A percentile compares a stretch with the other conserved stretches of the same genome.
Conservation (phyloP, 2,888 invertebrate genomes). For the Melinopterus prodromus region DNA sequence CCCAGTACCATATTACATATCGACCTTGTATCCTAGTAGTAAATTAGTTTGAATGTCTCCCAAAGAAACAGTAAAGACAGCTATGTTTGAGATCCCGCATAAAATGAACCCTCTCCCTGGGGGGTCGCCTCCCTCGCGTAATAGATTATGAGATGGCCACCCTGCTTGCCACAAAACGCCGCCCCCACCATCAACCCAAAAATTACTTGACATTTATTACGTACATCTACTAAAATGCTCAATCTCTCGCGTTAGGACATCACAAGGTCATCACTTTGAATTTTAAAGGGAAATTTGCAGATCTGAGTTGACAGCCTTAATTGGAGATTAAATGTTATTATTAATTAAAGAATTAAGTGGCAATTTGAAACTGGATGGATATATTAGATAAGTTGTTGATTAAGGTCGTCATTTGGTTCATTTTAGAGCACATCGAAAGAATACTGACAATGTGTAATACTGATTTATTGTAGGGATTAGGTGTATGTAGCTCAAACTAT, state of each 20-base stretch:
- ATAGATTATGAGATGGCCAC: constrained; percentile 22
- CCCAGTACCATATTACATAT: background rate
- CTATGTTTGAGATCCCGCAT: constrained; percentile 20
- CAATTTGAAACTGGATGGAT: background rate
- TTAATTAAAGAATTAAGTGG: background rate
- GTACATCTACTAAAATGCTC: background rate
- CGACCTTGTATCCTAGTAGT: constrained; percentile 13
- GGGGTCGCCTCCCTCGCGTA: constrained; percentile 20
- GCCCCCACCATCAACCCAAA: constrained; percentile 14
- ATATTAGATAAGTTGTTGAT: background rate
- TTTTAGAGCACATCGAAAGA: too few species aligned
- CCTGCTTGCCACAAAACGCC: background rate
- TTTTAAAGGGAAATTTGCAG: background rate
- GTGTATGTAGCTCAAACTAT: too few species aligned
- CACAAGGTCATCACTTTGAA: background rate
- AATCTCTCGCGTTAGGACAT: constrained; percentile 4
- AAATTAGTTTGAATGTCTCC: constrained; percentile 20
- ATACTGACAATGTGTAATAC: too few species aligned
- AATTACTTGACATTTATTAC: constrained; percentile 19
- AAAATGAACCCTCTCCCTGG: constrained; percentile 17
- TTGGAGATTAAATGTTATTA: background rate
- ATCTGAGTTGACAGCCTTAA: background rate
- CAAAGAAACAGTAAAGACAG: constrained; percentile 24
- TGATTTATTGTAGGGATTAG: too few species aligned
- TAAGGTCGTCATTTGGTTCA: too few species aligned